Percentiles rank a stretch among this genome's conserved stretches.
These are phyloP conservation scores for Boloria euphrosyne DNA, from an alignment of 2,888 invertebrate genomes.

Conservation along the genomic window DNA sequence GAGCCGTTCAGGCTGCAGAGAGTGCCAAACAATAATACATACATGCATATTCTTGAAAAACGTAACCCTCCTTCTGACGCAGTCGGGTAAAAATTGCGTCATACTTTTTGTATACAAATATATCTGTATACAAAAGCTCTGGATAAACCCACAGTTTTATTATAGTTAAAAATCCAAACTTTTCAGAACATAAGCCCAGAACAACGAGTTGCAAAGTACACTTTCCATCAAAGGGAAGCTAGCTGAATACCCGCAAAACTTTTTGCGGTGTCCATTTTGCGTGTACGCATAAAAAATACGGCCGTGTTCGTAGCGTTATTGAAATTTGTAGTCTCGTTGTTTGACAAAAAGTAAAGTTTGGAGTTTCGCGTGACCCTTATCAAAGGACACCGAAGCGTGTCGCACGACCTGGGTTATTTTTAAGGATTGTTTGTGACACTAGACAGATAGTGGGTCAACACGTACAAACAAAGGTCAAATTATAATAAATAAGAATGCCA, in stretches of 20 bases:
- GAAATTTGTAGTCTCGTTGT: slow-evolving; percentile 40
- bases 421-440: background rate
- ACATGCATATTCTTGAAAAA: too few species aligned
- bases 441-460: background rate
- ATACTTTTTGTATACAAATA: too few species aligned
- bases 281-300: slow-evolving; percentile 49
- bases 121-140: background rate
- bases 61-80: too few species aligned
- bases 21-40: too few species aligned
- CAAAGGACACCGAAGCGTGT: slow-evolving; percentile 6
- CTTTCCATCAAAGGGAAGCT: slow-evolving; percentile 45
- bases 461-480: too few species aligned
- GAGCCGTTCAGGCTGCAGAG: too few species aligned
- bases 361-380: slow-evolving; percentile 23
- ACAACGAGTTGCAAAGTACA: slow-evolving; percentile 42
- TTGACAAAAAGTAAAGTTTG: slow-evolving; percentile 28
- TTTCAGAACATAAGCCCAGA: slow-evolving; percentile 22
- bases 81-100: too few species aligned
- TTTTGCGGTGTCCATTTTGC: slow-evolving; percentile 52
- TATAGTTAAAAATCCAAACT: slow-evolving; percentile 15
- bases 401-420: background rate
- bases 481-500: too few species aligned
- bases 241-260: slow-evolving; percentile 45
- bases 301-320: slow-evolving; percentile 44
- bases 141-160: slow-evolving; percentile 9